Base-by-base conservation (phyloP, 2,113 vertebrate species). In the Cephalopterus ornatus region DNA sequence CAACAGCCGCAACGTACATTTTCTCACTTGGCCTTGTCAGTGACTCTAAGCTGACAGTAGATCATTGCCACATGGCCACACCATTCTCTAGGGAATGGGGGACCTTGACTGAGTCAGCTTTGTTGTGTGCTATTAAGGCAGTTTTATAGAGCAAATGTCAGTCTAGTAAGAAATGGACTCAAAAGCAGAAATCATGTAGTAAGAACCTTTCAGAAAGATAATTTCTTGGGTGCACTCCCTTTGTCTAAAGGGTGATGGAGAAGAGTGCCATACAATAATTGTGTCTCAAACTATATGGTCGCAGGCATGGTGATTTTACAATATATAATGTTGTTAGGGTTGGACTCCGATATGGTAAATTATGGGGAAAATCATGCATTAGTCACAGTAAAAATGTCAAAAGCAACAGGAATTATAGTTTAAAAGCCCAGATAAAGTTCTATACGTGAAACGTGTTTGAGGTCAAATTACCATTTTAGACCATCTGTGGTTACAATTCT, bases 11-110 rank as follows among this genome's bases (percentile, higher is more conserved):
- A 92, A 79, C 42, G 14, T 39, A 33, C 77, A 19, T 33, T 90
- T 96, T 93, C 76, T 85, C 82, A 62, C 53, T 88, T 86, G 84
- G 37, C 33, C 71, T 90, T 96, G 52, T 93, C 41, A 76, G 35
- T 93, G 73, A 82, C 58, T 85, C 78, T 85, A 68, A 88, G 35
- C 27, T 94, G 86, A 76, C 14, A 58, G 35, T 30, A 91, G 79
- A 65, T 93, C 75, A 89, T 87, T 75, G 44, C 35, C 61, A 88
- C 70, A 71, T 11, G 9, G 15, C 39, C 37, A 55, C 2, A 9
- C 9, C 14, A 18, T 63, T 92, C 52, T 94, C 32, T 65, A 70
- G 33, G 47, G 32, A 85, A 52, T 71, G 30, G 53, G 16, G 88
- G 35, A 68, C 22, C 33, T 85, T 84, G 74, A 71, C 2, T 59